Evolutionary conservation across 2,113 vertebrate genomes (phyloP).

Genomic region (Cettia cetti): DNA sequence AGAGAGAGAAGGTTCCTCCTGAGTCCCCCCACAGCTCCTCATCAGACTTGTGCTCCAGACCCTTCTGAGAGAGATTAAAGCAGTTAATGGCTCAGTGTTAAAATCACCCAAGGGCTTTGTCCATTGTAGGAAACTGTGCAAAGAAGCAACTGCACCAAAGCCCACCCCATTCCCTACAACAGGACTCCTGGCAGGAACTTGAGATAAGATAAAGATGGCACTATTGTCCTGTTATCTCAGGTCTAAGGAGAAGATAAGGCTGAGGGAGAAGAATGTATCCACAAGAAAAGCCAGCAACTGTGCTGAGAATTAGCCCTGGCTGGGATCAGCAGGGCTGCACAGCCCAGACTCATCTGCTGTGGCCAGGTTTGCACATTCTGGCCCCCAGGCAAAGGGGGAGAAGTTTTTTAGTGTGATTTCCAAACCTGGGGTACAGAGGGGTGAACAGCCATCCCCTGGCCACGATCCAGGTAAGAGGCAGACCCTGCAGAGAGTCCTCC

Average conservation of each 20-base stretch:
- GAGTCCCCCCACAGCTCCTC: neutral
- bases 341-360: neutral
- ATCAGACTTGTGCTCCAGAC: neutral
- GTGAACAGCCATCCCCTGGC: neutral
- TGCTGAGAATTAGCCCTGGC: neutral
- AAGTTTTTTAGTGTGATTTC: neutral
- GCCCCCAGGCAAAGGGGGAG: neutral
- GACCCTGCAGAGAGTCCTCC: neutral
- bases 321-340: neutral
- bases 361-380: neutral
- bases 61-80: neutral
- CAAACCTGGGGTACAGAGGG: too few relatives aligned
- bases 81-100: neutral
- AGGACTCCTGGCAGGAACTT: neutral
- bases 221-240: too few relatives aligned
- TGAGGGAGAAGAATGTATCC: neutral
- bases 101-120: neutral
- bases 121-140: neutral
- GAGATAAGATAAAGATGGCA: neutral
- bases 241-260: neutral
- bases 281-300: neutral
- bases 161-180: neutral
- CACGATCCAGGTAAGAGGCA: neutral
- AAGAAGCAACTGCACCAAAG: neutral
- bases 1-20: neutral